Conservation (phyloP, 2,888 invertebrate genomes). For the Cenopis cana region DNA sequence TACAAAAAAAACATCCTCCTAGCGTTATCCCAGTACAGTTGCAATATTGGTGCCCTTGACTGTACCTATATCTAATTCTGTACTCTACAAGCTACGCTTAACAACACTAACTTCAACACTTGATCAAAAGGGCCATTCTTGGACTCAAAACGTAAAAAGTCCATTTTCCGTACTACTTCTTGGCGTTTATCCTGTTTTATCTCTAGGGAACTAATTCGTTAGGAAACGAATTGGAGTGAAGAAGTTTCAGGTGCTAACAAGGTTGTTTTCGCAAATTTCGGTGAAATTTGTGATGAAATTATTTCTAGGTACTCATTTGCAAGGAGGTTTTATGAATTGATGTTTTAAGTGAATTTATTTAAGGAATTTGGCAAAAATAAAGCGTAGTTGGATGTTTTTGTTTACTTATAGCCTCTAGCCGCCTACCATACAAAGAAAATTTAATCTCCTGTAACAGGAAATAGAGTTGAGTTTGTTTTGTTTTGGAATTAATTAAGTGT, state of each 20-base stretch:
- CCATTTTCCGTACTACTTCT: background rate
- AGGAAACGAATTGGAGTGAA: background rate
- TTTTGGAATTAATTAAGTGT: too few species aligned
- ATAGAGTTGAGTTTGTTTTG: too few species aligned
- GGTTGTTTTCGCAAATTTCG: constrained; percentile 2
- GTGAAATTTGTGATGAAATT: constrained; percentile 1
- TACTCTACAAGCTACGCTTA: constrained; percentile 1
- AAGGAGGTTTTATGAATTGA: background rate
- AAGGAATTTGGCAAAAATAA: background rate
- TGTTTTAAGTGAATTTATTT: background rate
- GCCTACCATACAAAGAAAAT: too few species aligned
- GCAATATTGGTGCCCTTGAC: too few species aligned
- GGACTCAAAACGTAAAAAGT: background rate
- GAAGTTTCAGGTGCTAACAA: constrained; percentile 6
- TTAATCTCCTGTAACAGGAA: too few species aligned
- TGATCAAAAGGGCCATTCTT: background rate
- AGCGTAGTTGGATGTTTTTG: background rate
- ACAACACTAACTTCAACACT: constrained; percentile 22
- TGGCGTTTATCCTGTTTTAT: background rate
- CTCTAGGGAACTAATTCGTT: background rate
- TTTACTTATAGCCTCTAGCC: too few species aligned
- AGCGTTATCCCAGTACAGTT: too few species aligned
- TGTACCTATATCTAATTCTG: too few species aligned
- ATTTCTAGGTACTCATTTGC: background rate
- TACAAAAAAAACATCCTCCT: too few species aligned